These are phyloP conservation scores for Gopherus flavomarginatus DNA, from an alignment of 2,113 vertebrate genomes.

Conservation along the genomic window DNA sequence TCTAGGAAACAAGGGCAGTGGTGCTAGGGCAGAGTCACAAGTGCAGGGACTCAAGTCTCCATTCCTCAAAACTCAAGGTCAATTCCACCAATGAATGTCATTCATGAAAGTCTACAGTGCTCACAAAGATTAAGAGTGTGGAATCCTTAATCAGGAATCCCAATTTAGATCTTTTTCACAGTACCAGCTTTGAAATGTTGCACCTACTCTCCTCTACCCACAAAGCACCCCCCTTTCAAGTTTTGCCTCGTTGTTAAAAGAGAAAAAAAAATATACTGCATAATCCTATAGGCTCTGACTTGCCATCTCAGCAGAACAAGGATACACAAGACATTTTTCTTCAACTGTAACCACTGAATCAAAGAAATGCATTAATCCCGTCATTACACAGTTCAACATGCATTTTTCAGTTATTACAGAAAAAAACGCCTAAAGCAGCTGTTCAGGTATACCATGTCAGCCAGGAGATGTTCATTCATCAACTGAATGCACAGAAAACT, in stretches of 20 bases:
- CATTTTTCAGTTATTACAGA: conserved; percentile 27
- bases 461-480: conserved; percentile 33
- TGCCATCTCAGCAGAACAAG: conserved; percentile 29
- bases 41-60: background rate
- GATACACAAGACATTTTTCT: conserved; percentile 36
- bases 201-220: background rate
- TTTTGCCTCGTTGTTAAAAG: conserved; percentile 14
- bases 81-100: background rate
- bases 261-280: background rate
- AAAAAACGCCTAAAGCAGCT: conserved; percentile 40
- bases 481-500: conserved; percentile 28
- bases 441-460: conserved; percentile 43
- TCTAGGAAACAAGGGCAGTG: background rate
- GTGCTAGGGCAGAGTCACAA: background rate
- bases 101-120: background rate
- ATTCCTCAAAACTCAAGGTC: background rate
- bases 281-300: conserved; percentile 16
- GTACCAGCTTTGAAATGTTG: background rate
- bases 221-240: background rate
- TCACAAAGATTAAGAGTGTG: background rate
- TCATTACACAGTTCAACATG: conserved; percentile 42
- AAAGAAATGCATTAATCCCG: conserved; percentile 53
- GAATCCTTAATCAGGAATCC: background rate
- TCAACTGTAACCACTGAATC: conserved; percentile 28
- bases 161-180: background rate